Evolutionary conservation across 2,113 vertebrate species (phyloP).

Genomic region (Cryptomyrus ogoouensis): DNA sequence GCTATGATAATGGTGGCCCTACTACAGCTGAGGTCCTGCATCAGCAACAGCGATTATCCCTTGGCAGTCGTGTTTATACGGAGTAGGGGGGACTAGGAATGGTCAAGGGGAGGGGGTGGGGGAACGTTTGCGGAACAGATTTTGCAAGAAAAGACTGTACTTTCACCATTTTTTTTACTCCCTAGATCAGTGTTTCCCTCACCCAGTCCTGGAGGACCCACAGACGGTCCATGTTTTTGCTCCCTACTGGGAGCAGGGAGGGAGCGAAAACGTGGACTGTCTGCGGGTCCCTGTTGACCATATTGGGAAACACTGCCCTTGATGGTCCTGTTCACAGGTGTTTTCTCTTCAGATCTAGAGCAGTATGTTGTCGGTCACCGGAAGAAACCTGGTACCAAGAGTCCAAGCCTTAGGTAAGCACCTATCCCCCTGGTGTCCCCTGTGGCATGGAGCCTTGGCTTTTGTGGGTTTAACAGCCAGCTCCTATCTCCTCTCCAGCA

Average conservation of each 20-base stretch:
- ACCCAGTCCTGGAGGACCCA: background rate
- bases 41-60: background rate
- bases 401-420: conserved; percentile 67
- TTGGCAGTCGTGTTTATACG: background rate
- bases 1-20: conserved; percentile 17
- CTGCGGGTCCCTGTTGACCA: background rate
- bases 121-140: background rate
- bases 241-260: background rate
- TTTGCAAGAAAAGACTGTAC: background rate
- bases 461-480: background rate
- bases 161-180: background rate
- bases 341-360: conserved; percentile 57
- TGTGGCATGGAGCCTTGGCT: background rate
- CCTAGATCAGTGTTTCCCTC: background rate
- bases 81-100: background rate
- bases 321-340: background rate
- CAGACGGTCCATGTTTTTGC: background rate
- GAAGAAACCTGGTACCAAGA: conserved; percentile 77
- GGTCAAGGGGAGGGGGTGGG: background rate
- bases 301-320: background rate
- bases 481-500: conserved; percentile 8
- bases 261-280: background rate
- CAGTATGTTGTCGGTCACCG: conserved; percentile 68
- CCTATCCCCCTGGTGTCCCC: background rate
- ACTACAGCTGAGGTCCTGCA: background rate